Evolutionary conservation across 2,888 invertebrate species (phyloP), one percentile per base, ranked within the genome.

Genomic region (Keiferia lycopersicella): DNA sequence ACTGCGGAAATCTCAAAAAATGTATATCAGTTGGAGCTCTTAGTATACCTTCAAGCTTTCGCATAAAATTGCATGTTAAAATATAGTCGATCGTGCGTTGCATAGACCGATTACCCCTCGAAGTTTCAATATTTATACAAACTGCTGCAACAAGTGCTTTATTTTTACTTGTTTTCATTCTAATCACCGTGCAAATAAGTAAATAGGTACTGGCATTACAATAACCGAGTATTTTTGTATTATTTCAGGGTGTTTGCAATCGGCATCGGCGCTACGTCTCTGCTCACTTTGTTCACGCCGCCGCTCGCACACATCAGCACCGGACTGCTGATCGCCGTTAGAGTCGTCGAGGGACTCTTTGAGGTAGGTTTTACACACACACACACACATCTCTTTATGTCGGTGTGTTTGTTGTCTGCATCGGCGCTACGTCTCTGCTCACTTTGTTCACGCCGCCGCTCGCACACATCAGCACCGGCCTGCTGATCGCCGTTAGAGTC

Each of bases 221-320:
- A 26, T 26, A 26, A 26, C 26, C 26, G 6, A 14, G 8, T n/a
- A 10, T 34, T 34, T 11, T 34, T 11, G n/a, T n/a, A n/a, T 16
- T 22, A 8, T 58, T 58, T 14, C 73, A 87, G 93, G 84, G 94
- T 96, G 16, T 96, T 95, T 80, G 96, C 96, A 26, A 85, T 94
- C 67, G 97, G 97, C 16, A 95, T 97, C 41, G 95, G 95, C 0
- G 92, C 94, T 0, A 97, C 97, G 0, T 96, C 97, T 0, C 78
- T 96, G 11, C 88, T 97, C 68, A 97, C 97, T 0, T 81, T 98
- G 0, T 84, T 97, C 68, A 97, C 97, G 0, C 98, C 98, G 0
- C 88, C 95, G 16, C 93, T 96, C 0, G 96, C 96, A 0, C 94
- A 94, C 68, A 92, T 93, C n/a, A 95, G 95, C 76, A 94, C 95